Base-by-base conservation (phyloP, 2,888 invertebrate species). In the Biston stratarius region DNA sequence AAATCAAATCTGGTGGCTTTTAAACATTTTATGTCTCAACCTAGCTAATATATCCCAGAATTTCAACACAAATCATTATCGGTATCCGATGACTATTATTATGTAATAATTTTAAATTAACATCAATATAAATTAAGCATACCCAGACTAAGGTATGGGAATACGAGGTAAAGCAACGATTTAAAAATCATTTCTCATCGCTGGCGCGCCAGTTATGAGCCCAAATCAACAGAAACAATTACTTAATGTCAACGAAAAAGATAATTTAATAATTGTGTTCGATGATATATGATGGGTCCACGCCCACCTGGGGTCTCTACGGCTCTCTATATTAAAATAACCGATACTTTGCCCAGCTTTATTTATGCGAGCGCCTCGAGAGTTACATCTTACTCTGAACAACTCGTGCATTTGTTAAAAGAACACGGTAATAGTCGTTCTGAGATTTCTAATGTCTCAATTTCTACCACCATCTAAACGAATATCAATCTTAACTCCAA, bases 181-280 rank as follows among this genome's bases (percentile, higher is more conserved):
- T 89, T 85, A 83, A 87, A 87, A 85, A 77, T 81, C 75, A 88
- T 91, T 86, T 75, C 83, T 90, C 88, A 89, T 86, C 83, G 77
- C 68, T 68, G 83, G 83, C 83, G 84, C 85, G 85, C 88, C 83
- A 81, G 88, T 83, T 86, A 86, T 86, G 88, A 83, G 79, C 85
- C 70, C 78, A 79, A 77, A 69, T 86, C 81, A 82, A 83, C 81
- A 79, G 79, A 90, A 92, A 93, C 94, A 94, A 94, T 94, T 93
- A 94, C 94, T 94, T 94, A 93, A 92, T 90, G 92, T 93, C 94
- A 91, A 89, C 91, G 86, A 90, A 91, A 91, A 92, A 92, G 89
- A 93, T 93, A 93, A 93, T 93, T 93, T 92, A 94, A 93, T 94
- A 93, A 94, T 94, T 94, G 92, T 92, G 87, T 76, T 66, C 80